phyloP scores from a whole-genome alignment of 2,113 vertebrate genomes.

The Callipepla squamata region DNA sequence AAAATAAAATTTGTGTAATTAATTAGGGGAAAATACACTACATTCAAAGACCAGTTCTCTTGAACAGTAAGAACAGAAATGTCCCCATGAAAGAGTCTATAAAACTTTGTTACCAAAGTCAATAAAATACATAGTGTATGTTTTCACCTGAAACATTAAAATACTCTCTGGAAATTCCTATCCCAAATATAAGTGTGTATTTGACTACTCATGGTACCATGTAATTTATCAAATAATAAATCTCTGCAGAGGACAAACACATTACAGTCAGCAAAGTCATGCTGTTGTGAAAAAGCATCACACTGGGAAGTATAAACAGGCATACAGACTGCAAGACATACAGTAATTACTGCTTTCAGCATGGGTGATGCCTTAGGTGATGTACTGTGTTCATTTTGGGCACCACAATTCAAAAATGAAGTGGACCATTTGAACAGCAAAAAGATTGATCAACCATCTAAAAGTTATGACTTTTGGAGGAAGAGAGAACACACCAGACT shows the following conservation, averaged over 20 bases:
- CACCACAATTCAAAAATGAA: conserved; percentile 25
- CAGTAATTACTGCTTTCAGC: not conserved
- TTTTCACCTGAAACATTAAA: conserved; percentile 1
- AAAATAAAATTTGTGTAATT: not conserved
- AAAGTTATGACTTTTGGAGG: not conserved
- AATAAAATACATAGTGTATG: not conserved
- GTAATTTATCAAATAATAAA: conserved; percentile 13
- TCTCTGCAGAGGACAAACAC: not conserved
- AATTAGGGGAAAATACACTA: not conserved
- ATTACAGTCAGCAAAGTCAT: not conserved
- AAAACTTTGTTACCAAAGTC: not conserved
- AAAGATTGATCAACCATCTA: not conserved
- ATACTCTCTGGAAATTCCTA: not conserved
- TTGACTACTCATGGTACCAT: not conserved
- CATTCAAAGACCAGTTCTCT: not conserved
- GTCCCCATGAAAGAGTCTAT: not conserved
- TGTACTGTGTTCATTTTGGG: not conserved
- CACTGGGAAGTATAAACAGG: not conserved
- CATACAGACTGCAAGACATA: not conserved
- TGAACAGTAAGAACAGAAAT: not conserved
- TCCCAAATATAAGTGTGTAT: not conserved
- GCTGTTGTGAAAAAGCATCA: conserved; percentile 36
- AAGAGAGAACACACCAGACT: not conserved
- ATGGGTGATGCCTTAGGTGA: not conserved
- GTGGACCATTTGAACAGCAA: not conserved